Evolutionary conservation across 1,140 invertebrate genomes (phyloP).

Genomic region (Eumaeus atala): DNA sequence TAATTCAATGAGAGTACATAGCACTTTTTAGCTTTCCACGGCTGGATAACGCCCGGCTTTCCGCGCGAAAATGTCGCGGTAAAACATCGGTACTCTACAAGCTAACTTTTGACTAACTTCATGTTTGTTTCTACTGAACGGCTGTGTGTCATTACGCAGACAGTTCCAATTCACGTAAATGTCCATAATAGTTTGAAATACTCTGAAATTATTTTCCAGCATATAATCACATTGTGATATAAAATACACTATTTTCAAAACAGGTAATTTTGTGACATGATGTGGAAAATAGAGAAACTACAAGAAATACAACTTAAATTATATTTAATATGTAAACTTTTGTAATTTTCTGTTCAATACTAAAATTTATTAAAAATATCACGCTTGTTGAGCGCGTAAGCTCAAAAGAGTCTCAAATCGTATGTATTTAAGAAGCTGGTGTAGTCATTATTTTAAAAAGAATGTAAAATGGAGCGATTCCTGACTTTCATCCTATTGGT

Average conservation of each 20-base stretch:
- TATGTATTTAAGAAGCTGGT: too few relatives aligned
- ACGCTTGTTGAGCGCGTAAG: too few relatives aligned
- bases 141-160: slow-evolving; percentile 38
- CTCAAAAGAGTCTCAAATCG: too few relatives aligned
- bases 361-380: too few relatives aligned
- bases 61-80: slow-evolving; percentile 75
- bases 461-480: slow-evolving; percentile 29
- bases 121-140: slow-evolving; percentile 70
- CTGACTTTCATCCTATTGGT: slow-evolving; percentile 7
- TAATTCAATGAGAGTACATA: slow-evolving; percentile 44
- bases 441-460: not conserved
- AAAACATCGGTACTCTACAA: slow-evolving; percentile 53
- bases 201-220: too few relatives aligned
- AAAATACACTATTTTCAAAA: too few relatives aligned
- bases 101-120: slow-evolving; percentile 56
- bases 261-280: too few relatives aligned
- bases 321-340: too few relatives aligned
- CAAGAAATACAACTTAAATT: too few relatives aligned
- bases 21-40: slow-evolving; percentile 64
- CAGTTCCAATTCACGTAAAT: slow-evolving; percentile 34
- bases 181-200: not conserved
- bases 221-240: too few relatives aligned
- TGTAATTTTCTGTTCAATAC: too few relatives aligned
- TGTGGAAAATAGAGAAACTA: too few relatives aligned
- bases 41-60: slow-evolving; percentile 73